Evolutionary conservation across 2,888 invertebrate species (phyloP).

Genomic region (Rugalucina vietnamica): DNA sequence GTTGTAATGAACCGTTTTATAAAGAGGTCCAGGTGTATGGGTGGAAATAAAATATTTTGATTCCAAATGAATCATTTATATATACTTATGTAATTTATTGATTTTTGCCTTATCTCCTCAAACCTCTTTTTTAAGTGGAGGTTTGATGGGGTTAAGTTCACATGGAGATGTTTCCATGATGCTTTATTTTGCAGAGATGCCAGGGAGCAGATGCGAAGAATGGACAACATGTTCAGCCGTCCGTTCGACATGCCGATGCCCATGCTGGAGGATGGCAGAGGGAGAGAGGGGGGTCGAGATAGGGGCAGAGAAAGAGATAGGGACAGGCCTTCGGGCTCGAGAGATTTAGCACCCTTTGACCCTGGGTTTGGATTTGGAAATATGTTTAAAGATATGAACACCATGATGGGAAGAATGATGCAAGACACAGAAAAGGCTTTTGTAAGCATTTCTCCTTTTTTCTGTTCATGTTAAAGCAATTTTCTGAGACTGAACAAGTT

Average conservation of each 20-base stretch:
- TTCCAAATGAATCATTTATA: too few relatives aligned
- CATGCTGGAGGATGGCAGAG: slow-evolving; percentile 30
- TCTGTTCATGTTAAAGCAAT: too few relatives aligned
- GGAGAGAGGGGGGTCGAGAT: slow-evolving; percentile 5
- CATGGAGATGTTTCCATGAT: too few relatives aligned
- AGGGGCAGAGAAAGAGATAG: slow-evolving; percentile 20
- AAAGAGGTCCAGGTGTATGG: too few relatives aligned
- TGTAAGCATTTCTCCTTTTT: slow-evolving; percentile 73
- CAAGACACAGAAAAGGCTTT: slow-evolving; percentile 73
- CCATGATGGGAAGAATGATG: slow-evolving; percentile 79
- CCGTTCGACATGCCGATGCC: slow-evolving; percentile 64
- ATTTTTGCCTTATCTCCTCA: too few relatives aligned
- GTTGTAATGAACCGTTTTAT: too few relatives aligned
- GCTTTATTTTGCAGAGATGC: slow-evolving; percentile 61
- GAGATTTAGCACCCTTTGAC: slow-evolving; percentile 61
- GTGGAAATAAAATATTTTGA: too few relatives aligned
- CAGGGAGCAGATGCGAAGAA: slow-evolving; percentile 70
- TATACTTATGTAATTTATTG: too few relatives aligned
- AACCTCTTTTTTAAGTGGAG: too few relatives aligned
- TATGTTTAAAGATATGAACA: slow-evolving; percentile 78
- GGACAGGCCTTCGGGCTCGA: slow-evolving; percentile 15
- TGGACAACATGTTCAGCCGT: slow-evolving; percentile 68
- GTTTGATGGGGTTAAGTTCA: too few relatives aligned
- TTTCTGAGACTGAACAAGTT: too few relatives aligned
- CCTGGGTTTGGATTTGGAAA: slow-evolving; percentile 63